Percentiles rank a stretch among this genome's conserved stretches.
Evolutionary conservation across 2,888 invertebrate species (phyloP).

Genomic region (Rhingia campestris): DNA sequence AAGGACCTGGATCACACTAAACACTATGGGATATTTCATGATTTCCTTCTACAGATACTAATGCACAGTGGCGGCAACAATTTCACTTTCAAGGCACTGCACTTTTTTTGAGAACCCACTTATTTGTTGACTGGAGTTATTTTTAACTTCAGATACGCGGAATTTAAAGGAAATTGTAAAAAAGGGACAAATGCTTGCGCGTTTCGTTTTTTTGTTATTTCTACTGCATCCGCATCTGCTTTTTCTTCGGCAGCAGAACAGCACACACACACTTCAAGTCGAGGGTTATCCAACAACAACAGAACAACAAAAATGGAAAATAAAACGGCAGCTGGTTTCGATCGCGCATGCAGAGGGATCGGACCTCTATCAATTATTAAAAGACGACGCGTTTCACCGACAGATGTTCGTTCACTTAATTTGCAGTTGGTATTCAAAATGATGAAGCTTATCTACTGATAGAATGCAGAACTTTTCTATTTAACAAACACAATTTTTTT

Average conservation of each 20-base stretch:
- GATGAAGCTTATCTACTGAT: conserved; percentile 5
- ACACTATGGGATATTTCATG: conserved; percentile 46
- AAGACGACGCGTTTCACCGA: conserved; percentile 20
- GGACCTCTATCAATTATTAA: conserved; percentile 19
- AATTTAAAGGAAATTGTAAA: conserved; percentile 15
- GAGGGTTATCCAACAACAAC: conserved; percentile 3
- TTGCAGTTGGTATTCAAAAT: conserved; percentile 6
- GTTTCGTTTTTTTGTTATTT: conserved; percentile 32
- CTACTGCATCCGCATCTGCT: conserved; percentile 56
- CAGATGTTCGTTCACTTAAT: conserved; percentile 27
- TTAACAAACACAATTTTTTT: background rate
- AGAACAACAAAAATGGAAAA: conserved; percentile 16
- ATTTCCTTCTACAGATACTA: conserved; percentile 6
- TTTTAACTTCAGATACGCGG: conserved; percentile 45
- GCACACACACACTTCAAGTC: conserved; percentile 8
- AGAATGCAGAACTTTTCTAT: conserved; percentile 1
- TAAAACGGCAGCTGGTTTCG: conserved; percentile 59
- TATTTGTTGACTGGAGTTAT: conserved; percentile 9
- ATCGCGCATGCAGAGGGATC: conserved; percentile 28
- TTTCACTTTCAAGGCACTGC: conserved; percentile 9
- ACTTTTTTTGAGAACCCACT: conserved; percentile 3
- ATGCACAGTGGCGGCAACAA: background rate
- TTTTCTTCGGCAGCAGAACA: conserved; percentile 1
- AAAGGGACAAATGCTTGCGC: conserved; percentile 14
- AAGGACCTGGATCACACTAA: conserved; percentile 23